These are phyloP conservation scores for Limnephilus lunatus DNA, from an alignment of 2,888 invertebrate species.

Conservation along the genomic window DNA sequence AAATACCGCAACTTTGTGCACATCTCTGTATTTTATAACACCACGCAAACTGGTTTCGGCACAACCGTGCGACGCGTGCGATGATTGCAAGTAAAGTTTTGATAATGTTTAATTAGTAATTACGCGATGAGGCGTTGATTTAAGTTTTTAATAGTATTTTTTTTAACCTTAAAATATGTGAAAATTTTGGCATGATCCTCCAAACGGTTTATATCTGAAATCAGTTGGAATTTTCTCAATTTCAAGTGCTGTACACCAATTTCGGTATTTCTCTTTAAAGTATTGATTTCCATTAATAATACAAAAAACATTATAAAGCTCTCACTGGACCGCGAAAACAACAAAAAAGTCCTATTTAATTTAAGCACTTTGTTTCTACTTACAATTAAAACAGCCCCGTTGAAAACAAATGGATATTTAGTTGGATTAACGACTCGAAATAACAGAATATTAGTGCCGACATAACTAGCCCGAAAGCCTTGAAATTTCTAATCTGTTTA, in stretches of 20 bases:
- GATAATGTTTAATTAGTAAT: background rate
- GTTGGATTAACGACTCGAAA: background rate
- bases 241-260: background rate
- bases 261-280: background rate
- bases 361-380: background rate
- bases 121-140: background rate
- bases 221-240: background rate
- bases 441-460: background rate
- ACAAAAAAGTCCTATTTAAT: background rate
- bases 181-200: background rate
- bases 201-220: background rate
- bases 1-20: background rate
- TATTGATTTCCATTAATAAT: background rate
- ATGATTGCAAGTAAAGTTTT: too few relatives aligned
- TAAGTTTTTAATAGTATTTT: background rate
- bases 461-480: constrained; percentile 3
- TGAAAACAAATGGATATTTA: background rate
- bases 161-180: background rate
- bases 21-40: background rate
- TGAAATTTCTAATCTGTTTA: constrained; percentile 21
- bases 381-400: background rate
- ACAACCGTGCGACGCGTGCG: background rate
- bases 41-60: background rate
- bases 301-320: background rate
- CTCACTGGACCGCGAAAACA: background rate